Base-by-base conservation (phyloP, 2,888 invertebrate species). In the Ophion obscuratus region DNA sequence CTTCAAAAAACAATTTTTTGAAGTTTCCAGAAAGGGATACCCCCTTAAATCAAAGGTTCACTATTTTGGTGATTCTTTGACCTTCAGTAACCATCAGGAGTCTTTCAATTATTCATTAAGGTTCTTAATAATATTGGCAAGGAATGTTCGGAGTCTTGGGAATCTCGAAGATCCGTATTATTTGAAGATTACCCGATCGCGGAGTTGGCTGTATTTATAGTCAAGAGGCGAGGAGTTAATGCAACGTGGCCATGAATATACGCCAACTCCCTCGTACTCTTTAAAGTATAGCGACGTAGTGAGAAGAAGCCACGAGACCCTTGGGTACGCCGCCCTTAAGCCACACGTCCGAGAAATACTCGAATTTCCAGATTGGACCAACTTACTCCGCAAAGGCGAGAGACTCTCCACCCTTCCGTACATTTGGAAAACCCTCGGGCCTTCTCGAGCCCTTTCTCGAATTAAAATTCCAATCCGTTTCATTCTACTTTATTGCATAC, bases 361-460 rank as follows among this genome's bases (percentile, higher is more conserved):
- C 82, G 87, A 81, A 87, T 86, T 86, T 88, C 88, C 71, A 81
- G 80, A 78, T 85, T 82, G 84, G 57, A 75, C 57, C 73, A 67
- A 64, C 64, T 11, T 36, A 57, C 64, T 76, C 66, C 53, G 53
- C 81, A 24, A 76, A 73, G 11, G 20, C 47, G 20, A 61, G 40
- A 53, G 67, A 68, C 81, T 74, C 61, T 74, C 62, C 24, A 36
- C 61, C 74, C 27, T 27, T 17, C 44, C 14, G 47, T 70, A 17
- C 47, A 47, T 53, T 53, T 53, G 27, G 24, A 20, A 64, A 47
- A 40, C 57, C 44, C 53, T 24, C 70, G 68, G n/a, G 75, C 47
- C 47, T 47, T 61, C 31, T 14, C 62, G 36, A 61, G 40, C 61
- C 59, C 71, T 24, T 62, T 67, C 66, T 14, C 57, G 70, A 79